Base-by-base conservation (phyloP, 2,113 vertebrate species). In the Zosterops lateralis region DNA sequence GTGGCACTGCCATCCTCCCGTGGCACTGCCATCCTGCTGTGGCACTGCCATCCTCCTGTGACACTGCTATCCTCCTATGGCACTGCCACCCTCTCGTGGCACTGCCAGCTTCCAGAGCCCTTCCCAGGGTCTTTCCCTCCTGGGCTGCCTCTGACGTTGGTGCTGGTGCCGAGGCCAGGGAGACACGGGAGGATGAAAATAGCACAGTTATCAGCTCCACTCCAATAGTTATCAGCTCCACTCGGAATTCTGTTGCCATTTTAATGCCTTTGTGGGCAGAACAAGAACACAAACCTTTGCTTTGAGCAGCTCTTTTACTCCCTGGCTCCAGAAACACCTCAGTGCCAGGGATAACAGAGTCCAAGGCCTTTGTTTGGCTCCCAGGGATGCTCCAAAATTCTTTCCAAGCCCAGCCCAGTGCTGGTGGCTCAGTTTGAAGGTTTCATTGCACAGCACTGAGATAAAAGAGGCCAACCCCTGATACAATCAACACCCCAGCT, bases 151-250 rank as follows among this genome's bases (percentile, higher is more conserved):
- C 80, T 96, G 95, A 89, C 36, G 70, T 77, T 2, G 10, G 38
- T 0, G 4, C 64, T 58, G 12, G 44, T 0, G 4, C 64, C 58
- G 44, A 80, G 72, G 86, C 48, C 31, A 90, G 91, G 94, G 94
- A 91, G 94, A 94, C 93, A 75, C 70, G 0, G 61, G n/a, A 28
- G 89, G 91, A 93, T 79, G 87, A 70, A 94, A 95, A 95, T 91
- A 95, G 84, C 77, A 42, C 89, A 42, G 84, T 76, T 78, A 42
- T 28, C 89, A 65, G 70, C 87, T 68, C 76, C 7, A 13, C 73
- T 78, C 20, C 11, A 38, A 38, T 38, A 38, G 38, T 38, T 38
- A 38, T 38, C 38, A 65, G 70, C 87, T 68, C 76, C 7, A 13
- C 73, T 78, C 20, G 3, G 18, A 68, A 50, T 54, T 68, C 80